Evolutionary conservation across 2,797 vertebrate genomes (phyloP).

Genomic region (Intellagama lesueurii): DNA sequence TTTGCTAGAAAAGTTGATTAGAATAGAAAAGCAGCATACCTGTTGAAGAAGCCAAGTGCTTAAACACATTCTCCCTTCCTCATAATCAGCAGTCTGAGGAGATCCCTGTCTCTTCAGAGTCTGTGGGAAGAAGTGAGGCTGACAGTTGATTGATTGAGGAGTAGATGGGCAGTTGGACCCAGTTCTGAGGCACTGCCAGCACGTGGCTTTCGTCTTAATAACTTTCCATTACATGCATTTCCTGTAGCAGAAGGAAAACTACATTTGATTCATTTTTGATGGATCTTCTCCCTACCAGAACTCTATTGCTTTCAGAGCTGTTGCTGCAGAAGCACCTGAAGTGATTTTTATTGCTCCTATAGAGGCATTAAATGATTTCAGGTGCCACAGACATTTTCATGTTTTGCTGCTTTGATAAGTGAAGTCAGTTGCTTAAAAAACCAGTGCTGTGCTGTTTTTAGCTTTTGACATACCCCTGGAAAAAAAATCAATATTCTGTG

Average conservation of each 20-base stretch:
- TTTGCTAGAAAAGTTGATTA: slow-evolving; percentile 46
- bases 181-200: slow-evolving; percentile 54
- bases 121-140: slow-evolving; percentile 53
- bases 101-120: slow-evolving; percentile 43
- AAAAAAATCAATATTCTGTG: slow-evolving; percentile 61
- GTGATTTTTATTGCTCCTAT: slow-evolving; percentile 73
- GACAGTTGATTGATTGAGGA: slow-evolving; percentile 58
- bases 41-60: slow-evolving; percentile 50
- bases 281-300: slow-evolving; percentile 68
- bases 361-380: slow-evolving; percentile 74
- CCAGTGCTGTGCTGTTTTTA: slow-evolving; percentile 67
- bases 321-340: slow-evolving; percentile 71
- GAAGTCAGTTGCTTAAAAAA: slow-evolving; percentile 60
- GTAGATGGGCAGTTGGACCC: slow-evolving; percentile 47
- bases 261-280: slow-evolving; percentile 79
- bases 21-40: slow-evolving; percentile 44
- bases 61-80: slow-evolving; percentile 47
- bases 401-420: slow-evolving; percentile 66
- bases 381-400: slow-evolving; percentile 61
- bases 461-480: slow-evolving; percentile 60
- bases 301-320: slow-evolving; percentile 72
- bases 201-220: slow-evolving; percentile 70
- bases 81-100: slow-evolving; percentile 54
- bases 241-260: slow-evolving; percentile 69
- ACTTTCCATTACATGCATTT: slow-evolving; percentile 71